Base-by-base conservation (phyloP, 2,888 invertebrate species). In the Sclerodermus sp. region DNA sequence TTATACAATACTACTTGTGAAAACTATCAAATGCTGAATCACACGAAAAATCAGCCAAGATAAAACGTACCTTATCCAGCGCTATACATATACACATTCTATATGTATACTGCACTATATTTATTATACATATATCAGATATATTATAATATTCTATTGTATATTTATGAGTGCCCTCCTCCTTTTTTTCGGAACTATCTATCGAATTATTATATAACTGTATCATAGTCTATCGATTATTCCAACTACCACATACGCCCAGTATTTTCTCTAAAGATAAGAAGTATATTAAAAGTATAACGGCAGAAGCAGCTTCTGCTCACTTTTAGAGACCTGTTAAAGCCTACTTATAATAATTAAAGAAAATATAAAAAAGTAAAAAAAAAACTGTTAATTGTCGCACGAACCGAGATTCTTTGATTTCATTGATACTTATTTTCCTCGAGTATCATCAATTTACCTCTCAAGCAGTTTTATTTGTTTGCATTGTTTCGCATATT, bases 241-340 rank as follows among this genome's bases (percentile, higher is more conserved):
- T 68, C 58, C 66, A 66, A 70, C 55, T 67, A 71, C 66, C 69
- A 71, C n/a, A n/a, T n/a, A n/a, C 53, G 67, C 68, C 71, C 70
- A 73, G 70, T 74, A 74, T 73, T 74, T 73, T 68, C 55, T 68
- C 59, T 63, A 64, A 53, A 44, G 47, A 53, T 50, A n/a, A n/a
- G n/a, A n/a, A n/a, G n/a, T n/a, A n/a, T n/a, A n/a, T n/a, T n/a
- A n/a, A n/a, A n/a, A n/a, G n/a, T n/a, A n/a, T n/a, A n/a, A n/a
- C n/a, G n/a, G n/a, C n/a, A n/a, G n/a, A n/a, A n/a, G n/a, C 23
- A 23, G 23, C 23, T n/a, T n/a, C n/a, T n/a, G n/a, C 23, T 23
- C 47, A 39, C 36, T 49, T 49, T 49, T 18, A 23, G 3, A 23
- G 23, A 23, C 23, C 23, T 23, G 23, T 23, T n/a, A n/a, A n/a